phyloP scores from a whole-genome alignment of 2,888 invertebrate species.

The Melinaea marsaeus region DNA sequence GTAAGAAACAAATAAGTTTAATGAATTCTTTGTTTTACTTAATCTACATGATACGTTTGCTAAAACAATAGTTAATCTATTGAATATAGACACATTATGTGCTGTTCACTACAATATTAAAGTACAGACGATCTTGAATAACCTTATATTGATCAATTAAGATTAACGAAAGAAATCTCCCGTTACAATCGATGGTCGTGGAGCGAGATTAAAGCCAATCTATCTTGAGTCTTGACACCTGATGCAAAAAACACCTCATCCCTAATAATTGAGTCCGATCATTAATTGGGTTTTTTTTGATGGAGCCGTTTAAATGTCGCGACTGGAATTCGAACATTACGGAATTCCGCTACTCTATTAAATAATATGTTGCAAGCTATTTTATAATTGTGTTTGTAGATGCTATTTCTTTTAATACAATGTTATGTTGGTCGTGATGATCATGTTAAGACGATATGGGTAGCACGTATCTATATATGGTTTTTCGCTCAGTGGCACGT shows the following conservation, averaged over 20 bases:
- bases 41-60: neutral
- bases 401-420: too few relatives aligned
- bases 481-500: slow-evolving; percentile 16
- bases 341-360: neutral
- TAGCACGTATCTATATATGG: neutral
- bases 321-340: neutral
- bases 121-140: neutral
- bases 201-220: slow-evolving; percentile 14
- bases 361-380: neutral
- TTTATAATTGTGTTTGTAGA: neutral
- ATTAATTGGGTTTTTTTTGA: slow-evolving; percentile 15
- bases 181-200: slow-evolving; percentile 19
- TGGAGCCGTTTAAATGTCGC: neutral
- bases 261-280: slow-evolving; percentile 19
- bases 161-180: slow-evolving; percentile 11
- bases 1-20: too few relatives aligned
- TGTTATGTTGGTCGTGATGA: too few relatives aligned
- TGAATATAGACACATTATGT: neutral
- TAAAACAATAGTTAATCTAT: neutral
- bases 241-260: slow-evolving; percentile 16
- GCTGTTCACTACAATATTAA: neutral
- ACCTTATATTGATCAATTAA: slow-evolving; percentile 7
- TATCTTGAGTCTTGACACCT: slow-evolving; percentile 17
- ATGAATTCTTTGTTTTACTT: too few relatives aligned
- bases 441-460: too few relatives aligned